Evolutionary conservation across 1,140 invertebrate species (phyloP).

Genomic region (Aricia agestis): DNA sequence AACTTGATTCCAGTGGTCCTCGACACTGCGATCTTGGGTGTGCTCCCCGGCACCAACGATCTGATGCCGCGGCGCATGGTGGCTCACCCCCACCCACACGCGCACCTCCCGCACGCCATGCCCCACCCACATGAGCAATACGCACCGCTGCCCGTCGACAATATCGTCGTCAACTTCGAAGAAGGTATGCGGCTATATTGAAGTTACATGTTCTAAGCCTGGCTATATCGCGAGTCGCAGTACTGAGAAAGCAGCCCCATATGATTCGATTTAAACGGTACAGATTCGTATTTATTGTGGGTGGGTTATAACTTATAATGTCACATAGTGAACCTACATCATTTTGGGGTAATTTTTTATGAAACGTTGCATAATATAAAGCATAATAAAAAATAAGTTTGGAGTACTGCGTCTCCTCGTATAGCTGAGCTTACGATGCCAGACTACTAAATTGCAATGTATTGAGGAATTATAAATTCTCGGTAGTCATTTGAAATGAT

Average conservation of each 20-base stretch:
- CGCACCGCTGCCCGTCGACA: slow-evolving; percentile 76
- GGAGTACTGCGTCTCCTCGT: background rate
- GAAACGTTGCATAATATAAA: too few relatives aligned
- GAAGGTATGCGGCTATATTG: slow-evolving; percentile 87
- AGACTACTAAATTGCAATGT: background rate
- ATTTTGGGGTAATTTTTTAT: too few relatives aligned
- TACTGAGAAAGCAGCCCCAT: background rate
- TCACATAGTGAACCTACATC: too few relatives aligned
- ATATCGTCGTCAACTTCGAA: slow-evolving; percentile 85
- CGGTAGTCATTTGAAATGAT: background rate
- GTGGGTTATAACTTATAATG: too few relatives aligned
- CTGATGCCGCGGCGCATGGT: slow-evolving; percentile 49
- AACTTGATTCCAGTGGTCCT: slow-evolving; percentile 43
- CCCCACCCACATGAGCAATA: slow-evolving; percentile 44
- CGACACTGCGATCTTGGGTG: slow-evolving; percentile 58
- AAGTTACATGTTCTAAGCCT: slow-evolving; percentile 58
- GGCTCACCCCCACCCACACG: slow-evolving; percentile 34
- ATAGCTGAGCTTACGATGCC: background rate
- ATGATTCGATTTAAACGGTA: too few relatives aligned
- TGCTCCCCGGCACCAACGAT: slow-evolving; percentile 46
- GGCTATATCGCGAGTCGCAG: slow-evolving; percentile 10
- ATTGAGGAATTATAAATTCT: background rate
- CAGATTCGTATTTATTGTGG: too few relatives aligned
- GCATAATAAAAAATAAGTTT: too few relatives aligned
- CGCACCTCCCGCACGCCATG: slow-evolving; percentile 38